phyloP scores from a whole-genome alignment of 2,113 vertebrate genomes.

The Nesoenas mayeri region DNA sequence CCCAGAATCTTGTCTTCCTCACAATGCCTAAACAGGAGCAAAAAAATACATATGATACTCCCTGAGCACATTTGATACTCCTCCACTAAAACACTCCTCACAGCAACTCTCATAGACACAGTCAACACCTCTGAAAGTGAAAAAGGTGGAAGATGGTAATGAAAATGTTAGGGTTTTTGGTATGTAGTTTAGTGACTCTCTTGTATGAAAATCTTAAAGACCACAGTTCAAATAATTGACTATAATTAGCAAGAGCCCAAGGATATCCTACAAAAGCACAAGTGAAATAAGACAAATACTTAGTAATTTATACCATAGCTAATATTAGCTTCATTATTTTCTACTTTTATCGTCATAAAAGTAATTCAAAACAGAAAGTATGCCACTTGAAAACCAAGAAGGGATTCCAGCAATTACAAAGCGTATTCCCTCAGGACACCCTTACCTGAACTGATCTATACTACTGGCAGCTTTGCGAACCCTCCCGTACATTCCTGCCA shows the following conservation, averaged over 20 bases:
- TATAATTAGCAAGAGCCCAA: neutral
- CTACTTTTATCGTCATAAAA: neutral
- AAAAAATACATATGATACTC: neutral
- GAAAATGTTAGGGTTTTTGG: neutral
- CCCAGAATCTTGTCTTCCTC: neutral
- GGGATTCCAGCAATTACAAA: neutral
- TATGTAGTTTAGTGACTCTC: neutral
- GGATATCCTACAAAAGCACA: neutral
- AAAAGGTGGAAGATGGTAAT: neutral
- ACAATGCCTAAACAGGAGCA: neutral
- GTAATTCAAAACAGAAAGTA: neutral
- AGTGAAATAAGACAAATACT: neutral
- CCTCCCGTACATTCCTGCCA: constrained; percentile 87
- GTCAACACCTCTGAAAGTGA: neutral
- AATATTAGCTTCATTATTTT: neutral
- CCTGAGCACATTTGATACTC: neutral
- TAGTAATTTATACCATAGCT: neutral
- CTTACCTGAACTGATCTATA: constrained; percentile 95
- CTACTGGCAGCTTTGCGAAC: constrained; percentile 94
- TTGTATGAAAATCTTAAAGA: neutral
- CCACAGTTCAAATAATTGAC: neutral
- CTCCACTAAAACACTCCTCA: neutral
- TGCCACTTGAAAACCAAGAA: neutral
- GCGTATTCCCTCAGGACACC: accelerated
- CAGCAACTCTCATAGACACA: neutral